Base-by-base conservation (phyloP, 2,113 vertebrate species). In the Erythrocebus patas region DNA sequence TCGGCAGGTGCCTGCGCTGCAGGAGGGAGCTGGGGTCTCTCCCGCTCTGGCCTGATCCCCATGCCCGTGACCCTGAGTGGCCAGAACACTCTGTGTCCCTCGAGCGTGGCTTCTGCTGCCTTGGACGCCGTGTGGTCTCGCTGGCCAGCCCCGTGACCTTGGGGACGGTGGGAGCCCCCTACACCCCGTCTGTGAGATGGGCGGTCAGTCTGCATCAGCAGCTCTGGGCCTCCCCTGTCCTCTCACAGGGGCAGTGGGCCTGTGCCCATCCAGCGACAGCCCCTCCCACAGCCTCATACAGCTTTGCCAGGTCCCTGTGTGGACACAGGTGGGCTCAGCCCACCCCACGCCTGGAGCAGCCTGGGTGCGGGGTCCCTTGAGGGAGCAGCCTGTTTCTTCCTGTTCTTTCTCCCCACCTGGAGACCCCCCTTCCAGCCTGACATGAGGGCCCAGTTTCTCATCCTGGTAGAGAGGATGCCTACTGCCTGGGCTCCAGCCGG, bases 181-280 rank as follows among this genome's bases (percentile, higher is more conserved):
- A 11, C 52, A 38, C 48, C 40, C 25, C 16, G 3, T 30, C 22
- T 1, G 22, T 45, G 76, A 48, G 17, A 23, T 23, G 76, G 88
- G 78, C 57, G 9, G 1, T 23, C 12, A 10, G 13, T 20, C 45
- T n/a, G 27, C n/a, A 72, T 48, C 59, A n/a, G 83, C 16, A 20
- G 5, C 30, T 43, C 55, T 4, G 18, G n/a, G 16, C 30, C 68
- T 23, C 23, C 27, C 45, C 38, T 10, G 12, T 50, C 5, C 8
- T 2, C 25, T 18, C 7, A 0, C 0, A 2, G 79, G 76, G 59
- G 13, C 0, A 3, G 30, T 8, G 22, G 38, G 45, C 82, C 48
- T 22, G 6, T 27, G 5, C 20, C 25, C 40, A 2, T 8, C 40
- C 9, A 10, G 93, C 45, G n/a, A 12, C 30, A 50, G 45, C 48